Percentiles rank a stretch among this genome's conserved stretches.
Evolutionary conservation across 2,113 vertebrate genomes (phyloP).

Genomic region (Pipra filicauda): DNA sequence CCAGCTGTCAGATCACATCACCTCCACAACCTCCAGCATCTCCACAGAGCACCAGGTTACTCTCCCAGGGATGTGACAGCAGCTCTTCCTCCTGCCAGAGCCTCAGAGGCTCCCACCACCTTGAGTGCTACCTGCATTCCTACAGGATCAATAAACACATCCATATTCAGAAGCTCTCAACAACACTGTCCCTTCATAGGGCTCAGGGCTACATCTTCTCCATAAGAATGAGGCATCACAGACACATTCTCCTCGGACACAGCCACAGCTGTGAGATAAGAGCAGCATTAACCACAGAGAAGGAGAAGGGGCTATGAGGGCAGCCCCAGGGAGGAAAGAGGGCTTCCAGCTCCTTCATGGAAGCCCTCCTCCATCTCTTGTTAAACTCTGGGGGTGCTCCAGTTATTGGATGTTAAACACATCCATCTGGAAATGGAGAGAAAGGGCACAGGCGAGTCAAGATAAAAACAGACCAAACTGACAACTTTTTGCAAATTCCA

Average conservation of each 20-base stretch:
- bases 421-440: not conserved
- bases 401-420: not conserved
- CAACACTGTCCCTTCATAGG: not conserved
- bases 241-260: accelerated
- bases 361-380: not conserved
- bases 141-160: not conserved
- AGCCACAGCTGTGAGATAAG: not conserved
- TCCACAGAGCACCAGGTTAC: not conserved
- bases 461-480: not conserved
- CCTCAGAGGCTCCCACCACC: not conserved
- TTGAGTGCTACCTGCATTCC: not conserved
- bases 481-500: not conserved
- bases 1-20: not conserved
- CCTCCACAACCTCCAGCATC: not conserved
- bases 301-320: not conserved
- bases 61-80: not conserved
- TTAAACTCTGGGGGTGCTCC: not conserved
- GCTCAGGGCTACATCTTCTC: not conserved
- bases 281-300: not conserved
- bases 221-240: not conserved
- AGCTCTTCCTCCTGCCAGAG: not conserved
- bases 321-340: not conserved
- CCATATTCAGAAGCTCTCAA: not conserved
- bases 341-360: not conserved
- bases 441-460: accelerated